phyloP scores from a whole-genome alignment of 2,113 vertebrate genomes.

The Xyliphius kryptos region DNA sequence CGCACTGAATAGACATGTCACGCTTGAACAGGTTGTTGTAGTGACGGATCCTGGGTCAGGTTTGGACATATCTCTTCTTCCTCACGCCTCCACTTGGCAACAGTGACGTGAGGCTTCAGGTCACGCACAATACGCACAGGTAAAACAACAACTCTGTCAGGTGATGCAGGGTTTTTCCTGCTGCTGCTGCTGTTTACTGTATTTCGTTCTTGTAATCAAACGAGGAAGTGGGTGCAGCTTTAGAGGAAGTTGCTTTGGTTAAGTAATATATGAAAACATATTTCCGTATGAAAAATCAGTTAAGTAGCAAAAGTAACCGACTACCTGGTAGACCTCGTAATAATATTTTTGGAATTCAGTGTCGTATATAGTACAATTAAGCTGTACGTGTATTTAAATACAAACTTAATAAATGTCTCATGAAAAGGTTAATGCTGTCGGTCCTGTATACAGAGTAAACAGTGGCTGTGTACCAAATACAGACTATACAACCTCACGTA shows the following conservation, averaged over 20 bases:
- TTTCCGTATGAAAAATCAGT: no score
- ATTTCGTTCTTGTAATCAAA: not conserved
- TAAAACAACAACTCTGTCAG: not conserved
- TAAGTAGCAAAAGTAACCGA: no score
- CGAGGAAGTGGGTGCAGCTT: constrained; percentile 8
- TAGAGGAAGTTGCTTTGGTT: not conserved
- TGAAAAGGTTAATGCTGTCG: no score
- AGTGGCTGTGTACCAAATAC: no score
- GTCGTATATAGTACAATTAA: no score
- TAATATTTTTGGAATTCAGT: no score
- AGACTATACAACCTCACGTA: no score
- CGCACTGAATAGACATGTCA: not conserved
- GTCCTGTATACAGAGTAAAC: no score
- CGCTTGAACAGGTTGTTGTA: not conserved
- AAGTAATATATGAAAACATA: not conserved
- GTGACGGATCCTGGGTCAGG: not conserved
- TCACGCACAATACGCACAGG: not conserved
- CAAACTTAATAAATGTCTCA: no score
- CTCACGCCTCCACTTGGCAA: not conserved
- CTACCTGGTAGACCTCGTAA: no score
- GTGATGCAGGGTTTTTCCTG: not conserved
- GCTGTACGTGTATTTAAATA: no score
- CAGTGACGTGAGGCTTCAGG: not conserved
- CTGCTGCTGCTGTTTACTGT: not conserved
- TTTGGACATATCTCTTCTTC: not conserved